These are phyloP conservation scores for Gorsachius goisagi DNA, from an alignment of 2,113 vertebrate genomes.

Conservation along the genomic window DNA sequence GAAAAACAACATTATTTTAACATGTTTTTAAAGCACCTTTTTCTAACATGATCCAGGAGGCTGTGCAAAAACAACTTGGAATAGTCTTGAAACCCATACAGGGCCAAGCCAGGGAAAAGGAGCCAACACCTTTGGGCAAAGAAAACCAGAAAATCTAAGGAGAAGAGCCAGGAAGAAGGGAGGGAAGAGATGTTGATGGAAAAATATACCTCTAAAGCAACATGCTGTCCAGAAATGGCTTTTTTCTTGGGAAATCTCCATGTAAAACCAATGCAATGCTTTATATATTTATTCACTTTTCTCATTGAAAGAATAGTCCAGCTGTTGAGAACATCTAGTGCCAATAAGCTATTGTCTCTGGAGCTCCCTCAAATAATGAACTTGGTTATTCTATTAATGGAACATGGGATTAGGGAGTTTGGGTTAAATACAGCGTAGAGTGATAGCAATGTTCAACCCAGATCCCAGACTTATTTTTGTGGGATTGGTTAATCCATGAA, in stretches of 20 bases:
- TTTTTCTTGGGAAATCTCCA: neutral
- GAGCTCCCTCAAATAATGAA: neutral
- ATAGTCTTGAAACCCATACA: neutral
- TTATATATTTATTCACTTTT: neutral
- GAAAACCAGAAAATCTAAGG: constrained; percentile 18
- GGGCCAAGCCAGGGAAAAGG: neutral
- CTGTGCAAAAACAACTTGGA: constrained; percentile 36
- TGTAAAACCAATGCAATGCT: neutral
- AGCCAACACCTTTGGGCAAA: constrained; percentile 43
- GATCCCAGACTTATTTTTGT: neutral
- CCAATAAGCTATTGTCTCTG: neutral
- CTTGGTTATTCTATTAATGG: neutral
- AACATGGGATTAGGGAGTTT: neutral
- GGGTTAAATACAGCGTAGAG: neutral
- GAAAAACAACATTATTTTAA: constrained; percentile 36
- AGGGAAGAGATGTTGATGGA: constrained; percentile 9
- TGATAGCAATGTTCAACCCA: neutral
- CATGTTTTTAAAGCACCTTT: constrained; percentile 28
- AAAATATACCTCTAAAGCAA: constrained; percentile 28
- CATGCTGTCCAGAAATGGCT: neutral
- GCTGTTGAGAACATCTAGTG: neutral
- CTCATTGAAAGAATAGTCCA: neutral
- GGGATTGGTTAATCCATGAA: neutral
- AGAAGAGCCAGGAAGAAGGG: constrained; percentile 21
- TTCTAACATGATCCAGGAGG: constrained; percentile 18